Percentiles rank a stretch among this genome's conserved stretches.
These are phyloP conservation scores for Canis aureus DNA, from an alignment of 2,113 vertebrate species.

Conservation along the genomic window DNA sequence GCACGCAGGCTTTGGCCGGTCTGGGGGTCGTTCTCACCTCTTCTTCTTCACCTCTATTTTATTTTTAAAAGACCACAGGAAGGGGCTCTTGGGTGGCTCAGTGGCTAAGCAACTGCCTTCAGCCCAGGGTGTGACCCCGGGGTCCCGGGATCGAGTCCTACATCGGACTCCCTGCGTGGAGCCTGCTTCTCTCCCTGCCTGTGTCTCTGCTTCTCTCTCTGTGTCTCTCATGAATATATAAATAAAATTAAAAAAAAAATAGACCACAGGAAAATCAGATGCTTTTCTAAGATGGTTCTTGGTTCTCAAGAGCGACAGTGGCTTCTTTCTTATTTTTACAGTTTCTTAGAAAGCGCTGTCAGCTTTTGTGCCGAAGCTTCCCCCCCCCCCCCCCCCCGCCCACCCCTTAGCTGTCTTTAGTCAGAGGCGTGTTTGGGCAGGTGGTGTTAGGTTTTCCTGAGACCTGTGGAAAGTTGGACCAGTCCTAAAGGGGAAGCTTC, in stretches of 20 bases:
- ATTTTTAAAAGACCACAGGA: not conserved
- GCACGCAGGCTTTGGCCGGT: no score
- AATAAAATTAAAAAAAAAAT: not conserved
- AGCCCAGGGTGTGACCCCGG: not conserved
- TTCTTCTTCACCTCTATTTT: not conserved
- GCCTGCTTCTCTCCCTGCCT: not conserved
- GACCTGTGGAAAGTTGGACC: not conserved
- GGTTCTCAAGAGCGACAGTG: not conserved
- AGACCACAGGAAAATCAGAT: not conserved
- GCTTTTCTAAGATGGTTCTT: not conserved
- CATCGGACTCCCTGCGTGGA: not conserved
- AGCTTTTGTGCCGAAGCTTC: not conserved
- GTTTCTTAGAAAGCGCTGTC: not conserved
- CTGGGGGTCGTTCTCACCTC: no score
- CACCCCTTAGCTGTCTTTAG: not conserved
- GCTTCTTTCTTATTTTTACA: not conserved
- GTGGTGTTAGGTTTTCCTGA: not conserved
- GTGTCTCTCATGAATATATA: not conserved
- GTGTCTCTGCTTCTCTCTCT: not conserved
- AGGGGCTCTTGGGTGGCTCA: not conserved
- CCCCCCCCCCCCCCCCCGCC: no score
- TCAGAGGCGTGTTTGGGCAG: fast-evolving
- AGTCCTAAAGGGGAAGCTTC: not conserved
- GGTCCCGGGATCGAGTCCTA: not conserved
- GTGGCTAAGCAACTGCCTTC: not conserved